Evolutionary conservation across 2,888 invertebrate species (phyloP).

Genomic region (Anagyrus pseudococci): DNA sequence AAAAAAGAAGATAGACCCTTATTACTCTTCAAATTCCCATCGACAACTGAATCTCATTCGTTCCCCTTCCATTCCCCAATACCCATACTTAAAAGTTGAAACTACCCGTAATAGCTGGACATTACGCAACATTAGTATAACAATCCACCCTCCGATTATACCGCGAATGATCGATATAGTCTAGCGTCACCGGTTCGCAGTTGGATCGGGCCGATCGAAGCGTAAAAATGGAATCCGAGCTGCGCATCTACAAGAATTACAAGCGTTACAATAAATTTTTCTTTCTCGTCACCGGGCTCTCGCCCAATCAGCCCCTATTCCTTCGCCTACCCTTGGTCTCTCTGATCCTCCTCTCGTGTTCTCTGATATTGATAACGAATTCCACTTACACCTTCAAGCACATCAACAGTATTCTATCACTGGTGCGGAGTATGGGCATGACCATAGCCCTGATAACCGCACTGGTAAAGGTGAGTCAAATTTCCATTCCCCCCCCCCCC

Average conservation of each 20-base stretch:
- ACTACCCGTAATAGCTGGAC: not conserved
- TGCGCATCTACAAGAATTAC: not conserved
- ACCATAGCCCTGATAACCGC: not conserved
- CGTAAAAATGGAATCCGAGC: not conserved
- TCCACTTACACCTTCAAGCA: not conserved
- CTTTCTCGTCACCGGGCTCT: not conserved
- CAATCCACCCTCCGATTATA: not conserved
- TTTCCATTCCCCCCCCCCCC: no score
- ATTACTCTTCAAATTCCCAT: no score
- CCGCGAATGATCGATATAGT: not conserved
- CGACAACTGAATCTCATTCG: no score
- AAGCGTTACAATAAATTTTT: not conserved
- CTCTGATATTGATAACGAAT: not conserved
- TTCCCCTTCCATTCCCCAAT: no score
- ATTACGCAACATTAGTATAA: not conserved
- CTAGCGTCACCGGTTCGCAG: not conserved
- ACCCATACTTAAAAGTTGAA: not conserved
- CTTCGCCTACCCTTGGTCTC: not conserved
- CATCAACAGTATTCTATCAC: slow-evolving; percentile 1
- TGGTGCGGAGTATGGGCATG: not conserved
- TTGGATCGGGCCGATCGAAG: not conserved
- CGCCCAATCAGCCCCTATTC: not conserved
- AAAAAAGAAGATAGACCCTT: no score
- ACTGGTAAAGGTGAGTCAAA: not conserved
- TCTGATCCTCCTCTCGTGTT: not conserved